Evolutionary conservation across 2,113 vertebrate species (phyloP).

Genomic region (Poecilia latipinna): DNA sequence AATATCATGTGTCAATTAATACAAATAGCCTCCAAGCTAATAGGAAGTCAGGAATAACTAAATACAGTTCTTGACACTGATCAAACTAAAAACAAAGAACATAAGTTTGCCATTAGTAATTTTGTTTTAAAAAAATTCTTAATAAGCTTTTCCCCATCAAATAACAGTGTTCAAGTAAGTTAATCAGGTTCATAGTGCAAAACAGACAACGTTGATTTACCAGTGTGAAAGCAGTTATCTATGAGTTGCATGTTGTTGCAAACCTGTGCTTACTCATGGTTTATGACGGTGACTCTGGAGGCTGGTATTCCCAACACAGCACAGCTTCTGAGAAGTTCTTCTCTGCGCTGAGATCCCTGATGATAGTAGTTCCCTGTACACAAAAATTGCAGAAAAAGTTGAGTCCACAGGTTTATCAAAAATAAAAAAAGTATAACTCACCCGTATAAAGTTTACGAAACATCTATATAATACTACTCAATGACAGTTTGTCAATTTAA

Average conservation of each 20-base stretch:
- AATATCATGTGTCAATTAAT: background rate
- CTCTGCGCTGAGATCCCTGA: conserved; percentile 88
- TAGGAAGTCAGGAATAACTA: background rate
- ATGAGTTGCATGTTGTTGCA: conserved; percentile 17
- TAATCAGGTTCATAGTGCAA: no score
- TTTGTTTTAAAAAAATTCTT: no score
- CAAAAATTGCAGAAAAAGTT: conserved; percentile 10
- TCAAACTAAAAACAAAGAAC: background rate
- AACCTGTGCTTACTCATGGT: conserved; percentile 85
- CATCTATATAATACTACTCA: background rate
- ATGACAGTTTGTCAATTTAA: background rate
- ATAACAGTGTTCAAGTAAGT: background rate
- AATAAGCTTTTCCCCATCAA: background rate
- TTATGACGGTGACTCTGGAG: conserved; percentile 83
- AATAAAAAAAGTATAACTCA: background rate
- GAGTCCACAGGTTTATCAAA: background rate
- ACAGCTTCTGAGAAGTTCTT: conserved; percentile 91
- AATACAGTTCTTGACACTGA: background rate
- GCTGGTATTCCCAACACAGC: conserved; percentile 87
- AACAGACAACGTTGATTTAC: no score
- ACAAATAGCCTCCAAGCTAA: background rate
- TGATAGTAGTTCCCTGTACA: conserved; percentile 91
- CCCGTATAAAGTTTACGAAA: background rate
- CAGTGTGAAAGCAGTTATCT: background rate
- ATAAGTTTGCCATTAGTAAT: no score